A percentile compares a stretch with the other conserved stretches of the same genome.
Evolutionary conservation across 2,797 vertebrate species (phyloP).

Genomic region (Austrolebias charrua): DNA sequence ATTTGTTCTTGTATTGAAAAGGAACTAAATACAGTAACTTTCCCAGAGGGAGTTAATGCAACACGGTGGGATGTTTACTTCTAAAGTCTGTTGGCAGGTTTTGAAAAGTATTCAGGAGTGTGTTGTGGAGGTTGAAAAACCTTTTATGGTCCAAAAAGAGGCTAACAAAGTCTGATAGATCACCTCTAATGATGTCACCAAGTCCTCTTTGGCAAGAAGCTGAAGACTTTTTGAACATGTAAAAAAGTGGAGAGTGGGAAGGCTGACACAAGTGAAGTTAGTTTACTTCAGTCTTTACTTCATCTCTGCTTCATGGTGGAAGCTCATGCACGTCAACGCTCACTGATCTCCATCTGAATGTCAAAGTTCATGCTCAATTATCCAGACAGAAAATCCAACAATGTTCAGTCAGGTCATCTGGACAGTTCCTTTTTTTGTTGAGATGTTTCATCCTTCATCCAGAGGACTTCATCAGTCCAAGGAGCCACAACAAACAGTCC

Average conservation of each 20-base stretch:
- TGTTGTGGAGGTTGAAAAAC: conserved; percentile 4
- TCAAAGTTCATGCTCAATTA: too few relatives aligned
- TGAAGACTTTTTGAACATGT: neutral
- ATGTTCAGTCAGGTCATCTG: too few relatives aligned
- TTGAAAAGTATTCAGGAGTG: neutral
- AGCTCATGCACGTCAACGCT: neutral
- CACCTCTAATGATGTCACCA: neutral
- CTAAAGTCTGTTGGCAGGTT: neutral
- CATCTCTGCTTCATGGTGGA: neutral
- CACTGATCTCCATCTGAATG: too few relatives aligned
- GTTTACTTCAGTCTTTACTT: neutral
- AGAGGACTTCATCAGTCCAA: too few relatives aligned
- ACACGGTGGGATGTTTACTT: neutral
- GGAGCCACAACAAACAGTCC: too few relatives aligned
- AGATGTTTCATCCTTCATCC: too few relatives aligned
- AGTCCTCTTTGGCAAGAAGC: too few relatives aligned
- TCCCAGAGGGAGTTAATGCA: neutral
- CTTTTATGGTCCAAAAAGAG: conserved; percentile 8
- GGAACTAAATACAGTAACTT: too few relatives aligned
- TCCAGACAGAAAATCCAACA: too few relatives aligned
- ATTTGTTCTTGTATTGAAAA: too few relatives aligned
- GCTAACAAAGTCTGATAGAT: neutral
- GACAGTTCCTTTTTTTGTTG: too few relatives aligned
- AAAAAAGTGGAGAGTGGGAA: conserved; percentile 1
- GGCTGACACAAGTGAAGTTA: neutral